Percentiles rank a stretch among this genome's conserved stretches.
phyloP scores from a whole-genome alignment of 2,888 invertebrate genomes.

The Lasioglossum zephyrum region DNA sequence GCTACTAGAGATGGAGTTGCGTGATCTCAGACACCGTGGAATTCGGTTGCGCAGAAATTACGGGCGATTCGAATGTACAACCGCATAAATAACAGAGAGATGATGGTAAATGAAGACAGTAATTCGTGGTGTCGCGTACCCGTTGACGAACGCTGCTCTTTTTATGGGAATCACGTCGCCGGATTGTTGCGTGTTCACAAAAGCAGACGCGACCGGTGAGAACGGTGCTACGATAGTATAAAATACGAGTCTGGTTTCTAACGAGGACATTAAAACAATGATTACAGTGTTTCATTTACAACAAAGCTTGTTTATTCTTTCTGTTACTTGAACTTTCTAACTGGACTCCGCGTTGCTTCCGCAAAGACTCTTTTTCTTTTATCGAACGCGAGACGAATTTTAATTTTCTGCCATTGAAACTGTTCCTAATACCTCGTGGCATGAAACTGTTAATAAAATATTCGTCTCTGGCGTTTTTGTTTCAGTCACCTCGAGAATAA shows the following conservation, averaged over 20 bases:
- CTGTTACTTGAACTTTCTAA: slow-evolving; percentile 32
- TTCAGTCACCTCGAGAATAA: background rate
- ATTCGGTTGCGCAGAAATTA: background rate
- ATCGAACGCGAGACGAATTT: background rate
- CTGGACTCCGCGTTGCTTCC: background rate
- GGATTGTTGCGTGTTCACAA: slow-evolving; percentile 15
- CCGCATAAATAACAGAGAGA: background rate
- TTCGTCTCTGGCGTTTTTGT: background rate
- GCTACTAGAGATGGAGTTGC: background rate
- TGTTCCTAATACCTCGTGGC: background rate
- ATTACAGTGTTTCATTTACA: slow-evolving; percentile 1
- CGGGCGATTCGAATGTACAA: background rate
- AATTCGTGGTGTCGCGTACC: slow-evolving; percentile 30
- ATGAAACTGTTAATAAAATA: background rate
- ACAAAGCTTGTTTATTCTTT: background rate
- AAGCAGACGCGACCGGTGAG: background rate
- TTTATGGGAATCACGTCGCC: slow-evolving; percentile 20
- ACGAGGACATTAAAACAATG: background rate
- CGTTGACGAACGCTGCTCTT: background rate
- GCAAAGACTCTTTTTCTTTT: background rate
- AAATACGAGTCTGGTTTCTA: slow-evolving; percentile 2
- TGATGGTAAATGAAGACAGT: background rate
- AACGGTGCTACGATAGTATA: slow-evolving; percentile 13
- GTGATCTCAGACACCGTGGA: background rate
- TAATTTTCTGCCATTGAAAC: background rate